phyloP scores from a whole-genome alignment of 2,888 invertebrate genomes.

The Hymenopus coronatus region DNA sequence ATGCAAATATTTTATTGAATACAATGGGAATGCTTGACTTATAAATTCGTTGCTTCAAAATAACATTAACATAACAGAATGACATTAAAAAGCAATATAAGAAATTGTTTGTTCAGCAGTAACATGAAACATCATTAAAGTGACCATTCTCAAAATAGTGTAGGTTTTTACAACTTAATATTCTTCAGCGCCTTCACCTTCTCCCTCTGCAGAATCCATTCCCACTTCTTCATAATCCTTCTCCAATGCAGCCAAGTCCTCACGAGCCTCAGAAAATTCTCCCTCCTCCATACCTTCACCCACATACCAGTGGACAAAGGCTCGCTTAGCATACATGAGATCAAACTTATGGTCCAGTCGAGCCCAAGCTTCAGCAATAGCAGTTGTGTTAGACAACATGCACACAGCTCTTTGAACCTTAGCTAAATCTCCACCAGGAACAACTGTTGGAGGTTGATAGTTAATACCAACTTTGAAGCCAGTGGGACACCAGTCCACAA shows the following conservation, averaged over 20 bases:
- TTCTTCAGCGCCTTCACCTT: constrained; percentile 51
- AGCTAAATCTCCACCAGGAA: constrained; percentile 92
- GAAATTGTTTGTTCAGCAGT: too few species aligned
- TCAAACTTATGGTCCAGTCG: constrained; percentile 95
- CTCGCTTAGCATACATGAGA: constrained; percentile 95
- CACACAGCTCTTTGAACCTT: constrained; percentile 96
- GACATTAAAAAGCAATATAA: too few species aligned
- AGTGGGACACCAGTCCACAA: constrained; percentile 47
- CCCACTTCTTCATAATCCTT: constrained; percentile 74
- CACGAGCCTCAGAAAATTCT: constrained; percentile 77
- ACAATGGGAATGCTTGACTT: too few species aligned
- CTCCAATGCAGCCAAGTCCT: constrained; percentile 71
- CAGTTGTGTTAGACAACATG: constrained; percentile 97
- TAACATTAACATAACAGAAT: too few species aligned
- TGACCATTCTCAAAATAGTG: too few species aligned
- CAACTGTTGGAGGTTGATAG: constrained; percentile 91
- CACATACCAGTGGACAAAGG: constrained; percentile 95
- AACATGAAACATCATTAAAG: too few species aligned
- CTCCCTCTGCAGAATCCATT: constrained; percentile 57
- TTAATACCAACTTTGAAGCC: constrained; percentile 79
- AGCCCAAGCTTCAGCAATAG: constrained; percentile 96
- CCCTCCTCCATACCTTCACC: constrained; percentile 85
- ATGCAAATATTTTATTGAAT: too few species aligned
- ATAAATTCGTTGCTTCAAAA: too few species aligned
- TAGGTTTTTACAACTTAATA: constrained; percentile 21